phyloP scores from a whole-genome alignment of 1,140 invertebrate genomes.

The Aphelinus atriplicis region DNA sequence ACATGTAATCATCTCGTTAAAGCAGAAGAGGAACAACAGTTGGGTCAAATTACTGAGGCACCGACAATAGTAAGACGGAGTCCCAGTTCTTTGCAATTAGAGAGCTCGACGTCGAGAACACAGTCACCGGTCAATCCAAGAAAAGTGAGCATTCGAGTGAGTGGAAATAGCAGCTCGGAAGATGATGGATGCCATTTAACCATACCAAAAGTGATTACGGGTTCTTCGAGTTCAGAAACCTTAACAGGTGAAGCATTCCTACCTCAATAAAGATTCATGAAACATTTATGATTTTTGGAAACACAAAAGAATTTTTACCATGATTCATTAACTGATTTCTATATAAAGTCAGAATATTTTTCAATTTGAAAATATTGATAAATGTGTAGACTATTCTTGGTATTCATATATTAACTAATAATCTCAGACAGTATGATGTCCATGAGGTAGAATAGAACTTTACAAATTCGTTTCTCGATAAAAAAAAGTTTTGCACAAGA shows the following conservation, averaged over 20 bases:
- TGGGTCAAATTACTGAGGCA: slow-evolving; percentile 52
- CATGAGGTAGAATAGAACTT: too few species aligned
- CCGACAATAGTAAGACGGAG: slow-evolving; percentile 55
- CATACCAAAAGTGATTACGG: slow-evolving; percentile 75
- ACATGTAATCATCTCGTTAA: slow-evolving; percentile 16
- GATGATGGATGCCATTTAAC: slow-evolving; percentile 70
- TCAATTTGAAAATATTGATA: too few species aligned
- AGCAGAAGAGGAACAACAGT: slow-evolving; percentile 64
- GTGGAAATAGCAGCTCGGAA: slow-evolving; percentile 50
- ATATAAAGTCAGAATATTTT: too few species aligned
- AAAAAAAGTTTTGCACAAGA: too few species aligned
- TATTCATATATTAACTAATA: too few species aligned
- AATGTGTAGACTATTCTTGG: too few species aligned
- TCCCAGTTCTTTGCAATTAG: slow-evolving; percentile 50
- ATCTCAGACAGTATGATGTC: too few species aligned
- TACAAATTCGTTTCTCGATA: too few species aligned
- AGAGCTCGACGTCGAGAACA: slow-evolving; percentile 42
- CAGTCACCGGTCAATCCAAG: slow-evolving; percentile 53
- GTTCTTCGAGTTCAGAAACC: slow-evolving; percentile 79
- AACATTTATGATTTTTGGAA: not conserved
- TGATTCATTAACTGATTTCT: too few species aligned
- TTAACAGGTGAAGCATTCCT: slow-evolving; percentile 70
- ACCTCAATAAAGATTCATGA: not conserved
- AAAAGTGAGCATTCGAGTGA: slow-evolving; percentile 60
- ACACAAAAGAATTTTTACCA: not conserved